phyloP scores from a whole-genome alignment of 2,888 invertebrate species.

The Bruchidius siliquastri region DNA sequence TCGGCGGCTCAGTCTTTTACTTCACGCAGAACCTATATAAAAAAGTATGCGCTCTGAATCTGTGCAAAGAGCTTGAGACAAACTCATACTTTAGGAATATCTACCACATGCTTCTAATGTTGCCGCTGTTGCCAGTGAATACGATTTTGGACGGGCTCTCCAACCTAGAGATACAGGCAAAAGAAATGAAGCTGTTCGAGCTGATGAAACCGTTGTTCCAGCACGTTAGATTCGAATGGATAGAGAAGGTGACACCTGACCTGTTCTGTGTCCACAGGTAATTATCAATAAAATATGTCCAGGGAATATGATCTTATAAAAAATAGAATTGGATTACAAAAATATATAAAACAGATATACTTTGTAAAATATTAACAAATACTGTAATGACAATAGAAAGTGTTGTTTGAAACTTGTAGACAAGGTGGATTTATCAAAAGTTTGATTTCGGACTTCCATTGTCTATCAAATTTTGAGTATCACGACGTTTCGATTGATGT shows the following conservation, averaged over 20 bases:
- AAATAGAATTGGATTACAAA: neutral
- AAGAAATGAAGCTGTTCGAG: conserved; percentile 29
- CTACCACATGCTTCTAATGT: conserved; percentile 44
- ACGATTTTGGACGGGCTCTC: conserved; percentile 40
- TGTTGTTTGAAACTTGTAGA: no score
- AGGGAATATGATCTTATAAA: conserved; percentile 20
- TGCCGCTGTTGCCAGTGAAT: conserved; percentile 42
- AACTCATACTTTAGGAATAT: conserved; percentile 40
- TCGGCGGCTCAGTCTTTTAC: conserved; percentile 43
- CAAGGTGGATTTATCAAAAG: no score
- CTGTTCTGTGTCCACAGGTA: conserved; percentile 39
- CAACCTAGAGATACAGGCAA: conserved; percentile 39
- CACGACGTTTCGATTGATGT: no score
- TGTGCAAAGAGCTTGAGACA: conserved; percentile 38
- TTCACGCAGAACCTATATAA: conserved; percentile 44
- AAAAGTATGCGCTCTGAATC: conserved; percentile 38
- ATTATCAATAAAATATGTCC: neutral
- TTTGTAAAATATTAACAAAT: no score
- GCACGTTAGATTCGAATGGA: conserved; percentile 38
- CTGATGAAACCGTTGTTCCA: conserved; percentile 33
- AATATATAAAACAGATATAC: neutral
- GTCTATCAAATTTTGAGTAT: no score
- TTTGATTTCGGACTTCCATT: no score
- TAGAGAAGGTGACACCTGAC: conserved; percentile 39
- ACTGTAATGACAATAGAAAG: no score